phyloP scores from a whole-genome alignment of 2,113 vertebrate species.

The Cranoglanis bouderius region DNA sequence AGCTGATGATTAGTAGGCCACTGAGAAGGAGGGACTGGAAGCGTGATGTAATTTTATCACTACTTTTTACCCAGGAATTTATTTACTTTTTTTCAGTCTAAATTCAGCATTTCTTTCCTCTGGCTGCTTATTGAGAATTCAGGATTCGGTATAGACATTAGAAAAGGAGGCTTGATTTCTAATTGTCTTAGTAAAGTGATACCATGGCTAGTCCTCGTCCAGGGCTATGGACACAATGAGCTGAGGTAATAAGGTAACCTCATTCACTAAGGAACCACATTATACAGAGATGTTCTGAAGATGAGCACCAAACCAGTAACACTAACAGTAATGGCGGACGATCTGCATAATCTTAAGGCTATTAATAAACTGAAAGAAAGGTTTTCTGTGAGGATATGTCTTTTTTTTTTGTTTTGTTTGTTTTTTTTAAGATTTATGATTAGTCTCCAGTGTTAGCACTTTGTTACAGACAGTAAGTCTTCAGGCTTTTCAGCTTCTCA shows the following conservation, averaged over 20 bases:
- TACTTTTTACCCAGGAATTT: not conserved
- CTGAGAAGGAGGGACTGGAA: not conserved
- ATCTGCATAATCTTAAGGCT: not conserved
- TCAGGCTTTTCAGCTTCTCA: not conserved
- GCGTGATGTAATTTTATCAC: not conserved
- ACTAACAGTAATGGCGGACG: not conserved
- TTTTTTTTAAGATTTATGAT: too few species aligned
- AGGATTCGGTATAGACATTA: not conserved
- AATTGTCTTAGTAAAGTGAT: constrained; percentile 54
- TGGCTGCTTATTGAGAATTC: not conserved
- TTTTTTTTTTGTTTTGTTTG: too few species aligned
- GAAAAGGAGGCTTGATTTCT: constrained; percentile 32
- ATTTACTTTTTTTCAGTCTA: too few species aligned
- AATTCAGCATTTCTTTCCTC: not conserved
- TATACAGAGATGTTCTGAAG: constrained; percentile 12
- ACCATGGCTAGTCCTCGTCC: constrained; percentile 19
- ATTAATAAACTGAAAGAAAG: not conserved
- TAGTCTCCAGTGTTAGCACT: not conserved
- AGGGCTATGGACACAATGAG: constrained; percentile 15
- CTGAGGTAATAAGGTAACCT: constrained; percentile 21
- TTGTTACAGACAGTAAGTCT: not conserved
- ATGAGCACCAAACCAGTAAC: not conserved
- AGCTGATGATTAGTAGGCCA: not conserved
- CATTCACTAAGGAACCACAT: not conserved
- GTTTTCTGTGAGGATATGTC: not conserved